Evolutionary conservation across 1,140 invertebrate genomes (phyloP).

Genomic region (Sitophilus oryzae): DNA sequence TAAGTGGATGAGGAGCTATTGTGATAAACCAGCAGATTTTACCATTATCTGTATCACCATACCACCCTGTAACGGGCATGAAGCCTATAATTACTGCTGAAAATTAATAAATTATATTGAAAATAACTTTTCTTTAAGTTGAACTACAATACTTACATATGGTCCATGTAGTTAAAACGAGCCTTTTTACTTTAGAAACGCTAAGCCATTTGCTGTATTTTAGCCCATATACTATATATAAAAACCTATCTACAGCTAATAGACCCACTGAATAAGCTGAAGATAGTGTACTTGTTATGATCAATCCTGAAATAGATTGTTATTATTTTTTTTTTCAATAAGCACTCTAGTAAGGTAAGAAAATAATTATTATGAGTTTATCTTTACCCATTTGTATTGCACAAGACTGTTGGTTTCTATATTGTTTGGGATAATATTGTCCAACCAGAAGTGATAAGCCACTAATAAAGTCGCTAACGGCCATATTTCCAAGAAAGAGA

Average conservation of each 20-base stretch:
- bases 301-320: conserved; percentile 45
- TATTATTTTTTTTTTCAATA: background rate
- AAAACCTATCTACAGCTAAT: conserved; percentile 53
- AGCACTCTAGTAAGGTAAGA: too few species aligned
- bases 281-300: conserved; percentile 52
- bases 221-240: conserved; percentile 53
- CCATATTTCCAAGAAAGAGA: conserved; percentile 54
- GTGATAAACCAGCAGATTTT: conserved; percentile 50
- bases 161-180: conserved; percentile 50
- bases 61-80: conserved; percentile 50
- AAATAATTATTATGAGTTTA: too few species aligned
- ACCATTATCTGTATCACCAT: conserved; percentile 44
- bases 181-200: conserved; percentile 47
- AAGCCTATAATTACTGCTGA: conserved; percentile 51
- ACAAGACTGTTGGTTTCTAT: conserved; percentile 37
- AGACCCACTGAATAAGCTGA: conserved; percentile 53
- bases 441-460: conserved; percentile 51
- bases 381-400: conserved; percentile 38
- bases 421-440: conserved; percentile 42
- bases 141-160: too few species aligned
- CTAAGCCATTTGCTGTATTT: conserved; percentile 52
- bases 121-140: too few species aligned
- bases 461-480: conserved; percentile 51
- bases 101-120: conserved; percentile 25
- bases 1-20: conserved; percentile 46